Percentiles rank a stretch among this genome's conserved stretches.
Evolutionary conservation across 53 echinoderm and acorn worm genomes (phyloP).

Genomic region (Actinopyga echinites): DNA sequence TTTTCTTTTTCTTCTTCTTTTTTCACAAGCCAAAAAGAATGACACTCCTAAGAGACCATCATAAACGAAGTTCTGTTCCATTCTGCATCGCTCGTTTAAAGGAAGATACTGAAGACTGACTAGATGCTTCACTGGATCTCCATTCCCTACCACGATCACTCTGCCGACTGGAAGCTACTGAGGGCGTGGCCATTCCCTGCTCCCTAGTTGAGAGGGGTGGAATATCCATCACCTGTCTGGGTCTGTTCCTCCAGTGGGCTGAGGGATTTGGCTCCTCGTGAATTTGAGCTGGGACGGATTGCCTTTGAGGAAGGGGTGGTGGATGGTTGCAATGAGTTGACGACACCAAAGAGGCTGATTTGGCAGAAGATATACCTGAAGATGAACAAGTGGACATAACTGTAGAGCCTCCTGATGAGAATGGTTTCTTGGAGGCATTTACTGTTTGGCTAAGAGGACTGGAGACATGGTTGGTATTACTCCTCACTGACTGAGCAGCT

Average conservation of each 20-base stretch:
- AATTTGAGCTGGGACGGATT: constrained; percentile 12
- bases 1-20: no score
- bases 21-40: no score
- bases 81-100: constrained; percentile 29
- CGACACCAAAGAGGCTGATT: constrained; percentile 48
- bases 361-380: constrained; percentile 83
- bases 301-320: constrained; percentile 5
- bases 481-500: constrained; percentile 9
- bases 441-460: constrained; percentile 6
- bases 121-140: constrained; percentile 24
- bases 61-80: constrained; percentile 16
- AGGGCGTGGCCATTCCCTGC: no score
- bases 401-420: constrained; percentile 20
- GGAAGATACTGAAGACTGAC: constrained; percentile 34
- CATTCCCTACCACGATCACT: constrained; percentile 11
- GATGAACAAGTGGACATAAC: constrained; percentile 63
- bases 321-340: constrained; percentile 7
- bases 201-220: not conserved
- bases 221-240: constrained; percentile 22
- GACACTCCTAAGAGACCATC: not conserved
- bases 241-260: constrained; percentile 22
- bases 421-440: constrained; percentile 18
- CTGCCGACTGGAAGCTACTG: not conserved
- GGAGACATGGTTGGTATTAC: not conserved
- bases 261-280: constrained; percentile 6